Base-by-base conservation (phyloP, 2,113 vertebrate species). In the Syngnathus scovelli region DNA sequence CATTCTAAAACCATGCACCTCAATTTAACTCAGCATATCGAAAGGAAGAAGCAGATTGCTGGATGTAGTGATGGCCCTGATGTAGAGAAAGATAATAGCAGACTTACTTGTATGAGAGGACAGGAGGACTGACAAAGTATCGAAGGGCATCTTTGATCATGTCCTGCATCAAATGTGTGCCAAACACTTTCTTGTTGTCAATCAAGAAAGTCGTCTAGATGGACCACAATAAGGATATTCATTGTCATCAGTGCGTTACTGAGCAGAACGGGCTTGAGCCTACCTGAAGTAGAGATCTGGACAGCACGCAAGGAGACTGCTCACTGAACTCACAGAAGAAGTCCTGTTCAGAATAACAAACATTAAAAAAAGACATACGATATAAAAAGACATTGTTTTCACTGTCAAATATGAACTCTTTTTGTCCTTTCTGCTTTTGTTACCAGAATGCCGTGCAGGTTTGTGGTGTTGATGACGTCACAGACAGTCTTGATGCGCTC, bases 301-400 rank as follows among this genome's bases (percentile, higher is more conserved):
- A 99, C 69, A 99, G 94, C 72, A 99, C 96, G 87, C 96, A 99
- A 0, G 97, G 97, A 36, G 96, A 99, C 38, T 98, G 96, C 74
- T 98, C 97, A 80, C 97, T 99, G 86, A 99, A 98, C 82, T 98
- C 96, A 92, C 95, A 98, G 86, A 98, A 99, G 80, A 98, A 99
- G 78, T 99, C 97, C 97, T 99, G 11, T 48, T 18, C 15, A 46
- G 44, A 15, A 15, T 16, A 46, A 46, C 44, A 3, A 15, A 43
- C 9, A 43, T 43, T 16, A 46, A 46, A 16, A 16, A 5, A 13
- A 16, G 5, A 48, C 44, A 18, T 15, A 48, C 15, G 5, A 48
- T 48, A 16, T 48, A 1, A 6, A 48, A 48, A 48, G 2, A 43
- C 15, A 44, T 15, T 33, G 27, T 33, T 33, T 33, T 33, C 27